Evolutionary conservation across 2,888 invertebrate genomes (phyloP).

Genomic region (Drosophila limbata): DNA sequence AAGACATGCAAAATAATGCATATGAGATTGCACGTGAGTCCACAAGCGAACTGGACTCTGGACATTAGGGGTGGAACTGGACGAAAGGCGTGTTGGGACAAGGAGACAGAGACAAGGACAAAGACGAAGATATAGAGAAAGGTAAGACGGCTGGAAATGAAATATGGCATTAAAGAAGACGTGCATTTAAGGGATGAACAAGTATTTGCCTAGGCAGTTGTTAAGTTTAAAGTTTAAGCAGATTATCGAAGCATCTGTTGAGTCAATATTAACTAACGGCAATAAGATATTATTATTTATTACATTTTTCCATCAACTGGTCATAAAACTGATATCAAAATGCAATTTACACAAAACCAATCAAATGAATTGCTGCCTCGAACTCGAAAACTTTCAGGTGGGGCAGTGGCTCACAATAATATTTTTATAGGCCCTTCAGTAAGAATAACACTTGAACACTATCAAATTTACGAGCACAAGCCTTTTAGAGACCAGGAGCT

Average conservation of each 20-base stretch:
- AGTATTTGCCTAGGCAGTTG: slow-evolving; percentile 4
- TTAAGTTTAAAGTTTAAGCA: slow-evolving; percentile 12
- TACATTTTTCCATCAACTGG: slow-evolving; percentile 67
- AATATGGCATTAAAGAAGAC: slow-evolving; percentile 27
- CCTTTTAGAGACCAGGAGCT: slow-evolving; percentile 24
- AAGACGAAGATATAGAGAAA: slow-evolving; percentile 12
- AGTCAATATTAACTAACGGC: slow-evolving; percentile 2
- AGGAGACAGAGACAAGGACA: slow-evolving; percentile 4
- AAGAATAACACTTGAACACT: slow-evolving; percentile 65
- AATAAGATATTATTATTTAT: slow-evolving; percentile 55
- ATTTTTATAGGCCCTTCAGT: slow-evolving; percentile 21
- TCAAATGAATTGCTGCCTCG: slow-evolving; percentile 59
- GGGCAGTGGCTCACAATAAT: slow-evolving; percentile 33
- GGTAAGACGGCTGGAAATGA: slow-evolving; percentile 17
- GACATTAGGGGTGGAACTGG: slow-evolving; percentile 65
- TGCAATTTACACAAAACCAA: slow-evolving; percentile 57
- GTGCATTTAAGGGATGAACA: slow-evolving; percentile 6
- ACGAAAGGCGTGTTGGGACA: slow-evolving; percentile 57
- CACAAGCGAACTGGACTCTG: slow-evolving; percentile 25
- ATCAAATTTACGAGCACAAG: slow-evolving; percentile 72
- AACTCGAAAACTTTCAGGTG: slow-evolving; percentile 33
- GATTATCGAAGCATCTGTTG: slow-evolving; percentile 25
- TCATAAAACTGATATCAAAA: slow-evolving; percentile 71
- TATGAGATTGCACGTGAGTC: slow-evolving; percentile 61
- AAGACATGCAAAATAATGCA: slow-evolving; percentile 81